Evolutionary conservation across 2,113 vertebrate genomes (phyloP), one percentile per base, ranked within the genome.

Genomic region (Vulpes lagopus): DNA sequence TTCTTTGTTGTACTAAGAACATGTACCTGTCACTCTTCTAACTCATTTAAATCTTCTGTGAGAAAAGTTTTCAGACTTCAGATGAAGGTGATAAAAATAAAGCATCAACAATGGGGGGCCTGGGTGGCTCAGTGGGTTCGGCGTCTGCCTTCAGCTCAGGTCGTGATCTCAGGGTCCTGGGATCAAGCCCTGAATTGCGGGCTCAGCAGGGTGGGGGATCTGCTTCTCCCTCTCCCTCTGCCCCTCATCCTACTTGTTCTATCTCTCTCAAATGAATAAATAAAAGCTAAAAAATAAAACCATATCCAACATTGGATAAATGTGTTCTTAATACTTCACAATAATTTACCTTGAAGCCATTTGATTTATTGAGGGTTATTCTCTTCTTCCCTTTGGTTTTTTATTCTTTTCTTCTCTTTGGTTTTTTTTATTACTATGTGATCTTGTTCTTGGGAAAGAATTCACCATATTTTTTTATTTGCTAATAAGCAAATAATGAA

Each of bases 321-420:
- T 71, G 1, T 91, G 64, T 92, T 95, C 35, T 80, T 32, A 62
- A 30, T 27, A 85, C 73, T 57, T 64, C 16, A 65, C 4, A 92
- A 11, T 32, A 67, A 3, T 97, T 94, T 85, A 22, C 20, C 43
- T 95, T 76, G 15, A 88, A 85, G 22, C 57, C 30, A 15, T 87
- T 89, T 93, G 22, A 6, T 62, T 93, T 93, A 49, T n/a, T 91
- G 38, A 84, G 14, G 4, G 88, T 67, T 85, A 64, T 94, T 64
- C 30, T 55, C 38, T 89, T 89, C 5, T 83, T 92, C 59, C 27
- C 22, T 60, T 71, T 35, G 5, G 5, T 73, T 71, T 79, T 84
- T 53, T 88, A 64, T 94, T 64, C 30, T 55, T n/a, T 89, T 89
- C 5, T 83, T 92, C 59, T 22, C 22, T 60, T 71, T 43, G 5